phyloP scores from a whole-genome alignment of 2,113 vertebrate genomes.

The Oceanodroma tethys region DNA sequence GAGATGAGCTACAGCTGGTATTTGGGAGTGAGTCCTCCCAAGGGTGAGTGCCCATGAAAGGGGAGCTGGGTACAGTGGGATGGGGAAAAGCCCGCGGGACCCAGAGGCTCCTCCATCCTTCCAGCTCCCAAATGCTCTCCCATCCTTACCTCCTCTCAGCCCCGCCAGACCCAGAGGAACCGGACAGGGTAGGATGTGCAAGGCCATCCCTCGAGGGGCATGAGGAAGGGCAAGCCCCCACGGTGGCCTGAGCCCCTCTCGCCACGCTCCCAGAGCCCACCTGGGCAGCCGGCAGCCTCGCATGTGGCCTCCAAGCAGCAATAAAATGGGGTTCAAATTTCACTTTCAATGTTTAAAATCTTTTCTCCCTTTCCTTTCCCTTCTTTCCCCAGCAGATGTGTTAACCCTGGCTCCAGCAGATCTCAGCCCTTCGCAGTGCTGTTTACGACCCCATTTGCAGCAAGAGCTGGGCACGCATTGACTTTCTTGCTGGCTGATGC shows the following conservation, averaged over 20 bases:
- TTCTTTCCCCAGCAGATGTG: not conserved
- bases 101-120: not conserved
- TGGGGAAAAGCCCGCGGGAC: not conserved
- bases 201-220: not conserved
- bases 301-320: not conserved
- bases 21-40: not conserved
- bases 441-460: not conserved
- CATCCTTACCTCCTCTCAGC: not conserved
- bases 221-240: not conserved
- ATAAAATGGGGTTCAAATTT: not conserved
- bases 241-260: rapidly evolving
- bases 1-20: not conserved
- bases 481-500: not conserved
- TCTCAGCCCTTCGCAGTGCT: rapidly evolving
- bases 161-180: rapidly evolving
- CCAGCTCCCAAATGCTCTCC: not conserved
- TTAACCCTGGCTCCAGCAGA: not conserved
- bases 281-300: not conserved
- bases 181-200: not conserved
- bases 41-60: not conserved
- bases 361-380: not conserved
- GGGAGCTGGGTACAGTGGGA: not conserved
- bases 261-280: not conserved
- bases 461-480: not conserved
- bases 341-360: not conserved